phyloP scores from a whole-genome alignment of 2,113 vertebrate species.

The Oreotrochilus melanogaster region DNA sequence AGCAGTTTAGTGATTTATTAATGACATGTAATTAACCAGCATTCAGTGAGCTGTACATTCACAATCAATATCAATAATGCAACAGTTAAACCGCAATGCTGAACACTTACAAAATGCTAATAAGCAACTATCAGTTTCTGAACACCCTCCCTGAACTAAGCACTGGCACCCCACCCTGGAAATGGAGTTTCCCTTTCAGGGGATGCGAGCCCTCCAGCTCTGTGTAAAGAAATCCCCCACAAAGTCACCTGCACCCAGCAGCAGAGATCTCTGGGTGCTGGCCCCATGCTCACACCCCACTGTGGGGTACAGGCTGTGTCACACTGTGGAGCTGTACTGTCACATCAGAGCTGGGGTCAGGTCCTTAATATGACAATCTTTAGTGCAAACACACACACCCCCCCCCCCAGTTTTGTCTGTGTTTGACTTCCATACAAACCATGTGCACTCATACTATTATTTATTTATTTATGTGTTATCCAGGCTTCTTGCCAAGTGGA shows the following conservation, averaged over 20 bases:
- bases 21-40: not conserved
- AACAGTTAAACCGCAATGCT: not conserved
- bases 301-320: not conserved
- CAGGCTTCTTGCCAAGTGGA: not conserved
- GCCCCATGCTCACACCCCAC: not conserved
- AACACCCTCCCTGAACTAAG: not conserved
- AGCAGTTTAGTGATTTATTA: constrained; percentile 19
- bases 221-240: not conserved
- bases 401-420: not conserved
- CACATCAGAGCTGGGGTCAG: not conserved
- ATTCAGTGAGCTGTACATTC: not conserved
- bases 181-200: rapidly evolving
- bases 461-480: not conserved
- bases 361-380: not conserved
- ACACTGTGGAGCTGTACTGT: rapidly evolving
- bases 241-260: not conserved
- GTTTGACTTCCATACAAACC: not conserved
- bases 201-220: not conserved
- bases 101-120: not conserved
- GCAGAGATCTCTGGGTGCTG: not conserved
- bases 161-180: rapidly evolving
- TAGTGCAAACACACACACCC: not conserved
- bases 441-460: not conserved
- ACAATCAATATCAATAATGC: not conserved
- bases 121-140: not conserved